A percentile compares a stretch with the other conserved stretches of the same genome.
Evolutionary conservation across 2,797 vertebrate species (phyloP).

Genomic region (Sciurus vulgaris): DNA sequence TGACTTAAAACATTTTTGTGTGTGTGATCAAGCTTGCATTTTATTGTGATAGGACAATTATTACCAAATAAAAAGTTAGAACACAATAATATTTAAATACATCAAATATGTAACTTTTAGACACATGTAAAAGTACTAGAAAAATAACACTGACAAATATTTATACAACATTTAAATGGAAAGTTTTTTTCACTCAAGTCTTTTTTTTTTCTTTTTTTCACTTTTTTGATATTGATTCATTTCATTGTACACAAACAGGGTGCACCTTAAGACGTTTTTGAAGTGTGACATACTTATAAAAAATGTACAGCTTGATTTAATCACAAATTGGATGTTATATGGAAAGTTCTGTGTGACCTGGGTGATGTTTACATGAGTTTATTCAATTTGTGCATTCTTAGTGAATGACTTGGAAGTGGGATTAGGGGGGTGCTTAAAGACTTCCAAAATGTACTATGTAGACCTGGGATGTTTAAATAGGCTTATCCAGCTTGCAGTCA

Average conservation of each 20-base stretch:
- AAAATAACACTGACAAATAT: too few species aligned
- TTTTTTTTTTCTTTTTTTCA: too few species aligned
- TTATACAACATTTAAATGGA: too few species aligned
- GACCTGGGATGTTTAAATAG: not conserved
- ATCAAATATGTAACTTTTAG: too few species aligned
- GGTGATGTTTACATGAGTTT: not conserved
- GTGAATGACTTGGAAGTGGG: not conserved
- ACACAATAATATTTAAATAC: too few species aligned
- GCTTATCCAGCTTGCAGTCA: constrained; percentile 25
- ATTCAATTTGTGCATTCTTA: constrained; percentile 54
- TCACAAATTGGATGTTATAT: constrained; percentile 34
- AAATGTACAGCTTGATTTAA: constrained; percentile 21
- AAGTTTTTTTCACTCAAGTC: too few species aligned
- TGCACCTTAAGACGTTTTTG: not conserved
- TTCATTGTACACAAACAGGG: too few species aligned
- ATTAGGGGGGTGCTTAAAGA: not conserved
- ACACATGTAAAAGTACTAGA: too few species aligned
- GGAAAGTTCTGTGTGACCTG: constrained; percentile 44
- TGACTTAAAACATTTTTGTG: not conserved
- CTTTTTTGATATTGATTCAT: too few species aligned
- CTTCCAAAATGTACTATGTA: constrained; percentile 34
- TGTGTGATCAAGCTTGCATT: too few species aligned
- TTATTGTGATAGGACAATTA: too few species aligned
- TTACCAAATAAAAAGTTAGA: too few species aligned
- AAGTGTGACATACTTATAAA: not conserved